A percentile compares a stretch with the other conserved stretches of the same genome.
Evolutionary conservation across 1,140 invertebrate species (phyloP).

Genomic region (Tetramorium simillimum): DNA sequence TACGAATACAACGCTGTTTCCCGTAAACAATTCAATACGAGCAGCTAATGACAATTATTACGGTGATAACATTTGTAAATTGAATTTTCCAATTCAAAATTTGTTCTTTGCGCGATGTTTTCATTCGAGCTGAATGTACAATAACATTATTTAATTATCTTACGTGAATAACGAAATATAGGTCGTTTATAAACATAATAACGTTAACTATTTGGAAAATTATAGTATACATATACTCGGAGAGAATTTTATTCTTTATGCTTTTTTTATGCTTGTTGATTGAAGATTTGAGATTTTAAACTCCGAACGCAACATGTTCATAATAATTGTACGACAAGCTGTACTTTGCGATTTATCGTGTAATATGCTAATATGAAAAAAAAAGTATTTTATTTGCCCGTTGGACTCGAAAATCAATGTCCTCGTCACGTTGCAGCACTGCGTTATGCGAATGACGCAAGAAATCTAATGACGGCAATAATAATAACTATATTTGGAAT

Average conservation of each 20-base stretch:
- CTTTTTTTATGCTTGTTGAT: background rate
- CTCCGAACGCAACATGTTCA: background rate
- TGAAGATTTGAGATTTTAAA: background rate
- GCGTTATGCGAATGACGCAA: background rate
- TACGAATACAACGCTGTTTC: background rate
- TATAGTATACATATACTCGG: background rate
- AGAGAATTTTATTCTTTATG: background rate
- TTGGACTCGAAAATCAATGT: background rate
- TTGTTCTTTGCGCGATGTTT: background rate
- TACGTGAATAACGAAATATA: background rate
- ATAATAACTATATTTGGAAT: slow-evolving; percentile 33
- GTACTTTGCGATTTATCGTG: background rate
- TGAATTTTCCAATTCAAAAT: background rate
- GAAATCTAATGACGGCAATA: slow-evolving; percentile 21
- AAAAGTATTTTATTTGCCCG: background rate
- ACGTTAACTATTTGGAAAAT: background rate
- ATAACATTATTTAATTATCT: slow-evolving; percentile 9
- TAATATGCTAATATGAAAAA: background rate
- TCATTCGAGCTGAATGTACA: background rate
- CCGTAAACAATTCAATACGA: slow-evolving; percentile 38
- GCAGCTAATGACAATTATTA: slow-evolving; percentile 24
- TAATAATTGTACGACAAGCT: background rate
- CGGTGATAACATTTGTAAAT: slow-evolving; percentile 13
- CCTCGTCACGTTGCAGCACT: background rate
- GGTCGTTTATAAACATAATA: background rate